Evolutionary conservation across 1,140 invertebrate genomes (phyloP), one percentile per base, ranked within the genome.

Genomic region (Wiebesia pumilae): DNA sequence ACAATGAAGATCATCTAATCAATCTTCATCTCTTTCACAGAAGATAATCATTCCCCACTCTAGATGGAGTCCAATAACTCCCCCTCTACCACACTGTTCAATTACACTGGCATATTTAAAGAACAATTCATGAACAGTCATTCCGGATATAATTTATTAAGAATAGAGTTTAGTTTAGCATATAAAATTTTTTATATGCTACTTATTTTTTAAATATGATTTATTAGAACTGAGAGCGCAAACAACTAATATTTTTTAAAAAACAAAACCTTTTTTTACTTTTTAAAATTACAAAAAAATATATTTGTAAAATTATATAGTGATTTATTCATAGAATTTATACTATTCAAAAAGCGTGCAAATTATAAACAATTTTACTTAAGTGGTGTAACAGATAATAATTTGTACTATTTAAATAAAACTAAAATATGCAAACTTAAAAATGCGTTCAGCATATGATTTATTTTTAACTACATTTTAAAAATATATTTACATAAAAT

Each of bases 91-190:
- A 81, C 19, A 9, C 19, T 47, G 35, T 47, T 69, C 33, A 30
- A 14, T 71, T 47, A 51, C n/a, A 65, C 40, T 78, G 75, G 40
- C 77, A 85, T 85, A 85, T 80, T 80, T 85, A 12, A 19, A 58
- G 33, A 69, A 58, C n/a, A 24, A 84, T 30, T 79, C 73, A 67
- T 78, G 30, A 84, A 84, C 58, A 85, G 30, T 62, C 21, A 71
- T 73, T 85, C 47, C 58, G 47, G 35, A 81, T 73, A 24, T 27
- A 62, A 47, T 33, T 81, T 79, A 21, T 69, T 79, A 71, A 58
- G n/a, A 58, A 21, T 69, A 43, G 16, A 80, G 62, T 27, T 65
- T 4, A 54, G 1, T 65, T 12, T 73, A 51, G 21, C 43, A 71
- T 27, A 73, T 3, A n/a, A 71, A 0, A 73, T 58, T 33, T 21